phyloP scores from a whole-genome alignment of 2,888 invertebrate species.

The Leptopterna dolabrata region DNA sequence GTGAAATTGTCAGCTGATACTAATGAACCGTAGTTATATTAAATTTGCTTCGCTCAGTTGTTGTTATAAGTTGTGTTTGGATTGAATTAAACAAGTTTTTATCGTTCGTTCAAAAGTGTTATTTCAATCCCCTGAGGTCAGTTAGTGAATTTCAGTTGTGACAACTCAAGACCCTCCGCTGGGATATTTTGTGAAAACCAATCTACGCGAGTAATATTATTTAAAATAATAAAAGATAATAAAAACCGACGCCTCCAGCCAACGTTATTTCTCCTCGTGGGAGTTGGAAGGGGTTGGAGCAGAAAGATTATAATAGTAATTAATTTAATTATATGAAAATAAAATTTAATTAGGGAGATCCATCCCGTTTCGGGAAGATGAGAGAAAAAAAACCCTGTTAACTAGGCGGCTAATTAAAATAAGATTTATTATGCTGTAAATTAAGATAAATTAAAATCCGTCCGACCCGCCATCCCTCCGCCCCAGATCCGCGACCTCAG shows the following conservation, averaged over 20 bases:
- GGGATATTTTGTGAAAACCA: neutral
- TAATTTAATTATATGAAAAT: conserved; percentile 39
- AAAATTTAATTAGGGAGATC: conserved; percentile 39
- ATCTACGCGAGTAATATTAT: neutral
- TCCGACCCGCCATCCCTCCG: neutral
- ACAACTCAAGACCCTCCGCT: neutral
- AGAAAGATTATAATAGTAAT: conserved; percentile 32
- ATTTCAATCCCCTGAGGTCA: neutral
- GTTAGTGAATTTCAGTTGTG: neutral
- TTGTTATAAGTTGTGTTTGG: neutral
- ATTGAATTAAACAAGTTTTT: neutral
- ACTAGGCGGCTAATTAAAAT: conserved; percentile 39
- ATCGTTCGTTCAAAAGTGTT: neutral
- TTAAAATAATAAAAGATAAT: conserved; percentile 7
- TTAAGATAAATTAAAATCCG: conserved; percentile 32
- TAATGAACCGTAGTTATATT: neutral
- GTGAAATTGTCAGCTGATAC: no score
- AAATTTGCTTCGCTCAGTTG: neutral
- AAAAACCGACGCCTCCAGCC: neutral
- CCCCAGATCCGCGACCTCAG: no score
- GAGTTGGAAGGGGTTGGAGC: neutral
- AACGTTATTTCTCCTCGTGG: neutral
- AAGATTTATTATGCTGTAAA: conserved; percentile 37
- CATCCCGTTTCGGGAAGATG: neutral
- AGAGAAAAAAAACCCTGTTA: conserved; percentile 13